These are phyloP conservation scores for Diachasmimorpha longicaudata DNA, from an alignment of 1,140 invertebrate species.

Conservation along the genomic window DNA sequence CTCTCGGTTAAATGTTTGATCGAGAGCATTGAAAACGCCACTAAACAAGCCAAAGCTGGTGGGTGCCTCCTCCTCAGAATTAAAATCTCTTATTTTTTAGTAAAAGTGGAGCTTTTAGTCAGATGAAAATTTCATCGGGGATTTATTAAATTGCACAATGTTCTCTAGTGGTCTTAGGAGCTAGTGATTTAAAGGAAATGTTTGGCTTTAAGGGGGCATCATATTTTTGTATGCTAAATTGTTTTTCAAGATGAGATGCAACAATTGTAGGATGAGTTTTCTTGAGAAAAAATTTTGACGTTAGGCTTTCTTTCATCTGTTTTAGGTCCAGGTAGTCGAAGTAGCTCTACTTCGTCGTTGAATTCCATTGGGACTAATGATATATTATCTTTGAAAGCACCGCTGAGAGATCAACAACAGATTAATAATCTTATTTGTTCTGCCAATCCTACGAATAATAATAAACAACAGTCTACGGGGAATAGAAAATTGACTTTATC, in stretches of 20 bases:
- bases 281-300: too few relatives aligned
- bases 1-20: slow-evolving; percentile 88
- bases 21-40: slow-evolving; percentile 86
- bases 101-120: background rate
- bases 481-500: slow-evolving; percentile 44
- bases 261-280: too few relatives aligned
- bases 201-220: too few relatives aligned
- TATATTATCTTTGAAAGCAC: slow-evolving; percentile 52
- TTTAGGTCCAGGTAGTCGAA: slow-evolving; percentile 61
- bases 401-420: slow-evolving; percentile 57
- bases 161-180: too few relatives aligned
- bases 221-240: too few relatives aligned
- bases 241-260: too few relatives aligned
- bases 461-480: slow-evolving; percentile 50
- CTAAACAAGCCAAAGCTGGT: slow-evolving; percentile 81
- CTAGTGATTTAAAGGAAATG: too few relatives aligned
- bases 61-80: slow-evolving; percentile 28
- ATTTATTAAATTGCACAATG: too few relatives aligned
- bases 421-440: slow-evolving; percentile 54
- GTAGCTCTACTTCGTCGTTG: slow-evolving; percentile 66
- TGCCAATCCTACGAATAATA: slow-evolving; percentile 53
- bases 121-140: background rate
- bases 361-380: slow-evolving; percentile 64
- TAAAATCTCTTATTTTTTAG: slow-evolving; percentile 14
- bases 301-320: slow-evolving; percentile 12